A percentile compares a stretch with the other conserved stretches of the same genome.
Evolutionary conservation across 1,140 invertebrate species (phyloP).

Genomic region (Cherax quadricarinatus): DNA sequence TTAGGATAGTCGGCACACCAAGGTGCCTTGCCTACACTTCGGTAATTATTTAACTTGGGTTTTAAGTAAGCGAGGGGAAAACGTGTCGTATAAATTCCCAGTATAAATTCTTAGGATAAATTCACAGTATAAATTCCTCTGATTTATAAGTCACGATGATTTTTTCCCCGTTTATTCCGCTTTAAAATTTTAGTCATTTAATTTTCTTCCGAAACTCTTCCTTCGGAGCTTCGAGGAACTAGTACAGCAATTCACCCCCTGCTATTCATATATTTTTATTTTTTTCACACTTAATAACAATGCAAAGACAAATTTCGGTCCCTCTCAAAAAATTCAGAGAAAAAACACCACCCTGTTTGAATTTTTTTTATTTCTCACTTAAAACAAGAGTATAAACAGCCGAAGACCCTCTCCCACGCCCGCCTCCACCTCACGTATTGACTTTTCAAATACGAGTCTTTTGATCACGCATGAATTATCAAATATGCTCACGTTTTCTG

Average conservation of each 20-base stretch:
- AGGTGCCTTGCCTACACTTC: too few species aligned
- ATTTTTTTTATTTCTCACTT: conserved; percentile 45
- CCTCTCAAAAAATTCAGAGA: conserved; percentile 7
- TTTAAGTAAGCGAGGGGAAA: background rate
- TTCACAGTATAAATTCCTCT: background rate
- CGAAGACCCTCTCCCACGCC: conserved; percentile 22
- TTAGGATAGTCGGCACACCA: background rate
- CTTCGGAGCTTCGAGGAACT: too few species aligned
- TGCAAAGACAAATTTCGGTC: background rate
- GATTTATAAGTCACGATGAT: too few species aligned
- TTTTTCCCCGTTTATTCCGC: too few species aligned
- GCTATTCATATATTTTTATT: background rate
- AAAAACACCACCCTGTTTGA: conserved; percentile 28
- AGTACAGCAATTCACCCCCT: too few species aligned
- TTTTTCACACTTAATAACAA: background rate
- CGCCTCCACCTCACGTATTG: conserved; percentile 41
- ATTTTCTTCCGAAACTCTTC: too few species aligned
- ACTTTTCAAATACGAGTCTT: conserved; percentile 69
- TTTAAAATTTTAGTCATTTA: too few species aligned
- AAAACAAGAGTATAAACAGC: conserved; percentile 63
- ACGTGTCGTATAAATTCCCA: too few species aligned
- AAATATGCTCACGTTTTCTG: conserved; percentile 51
- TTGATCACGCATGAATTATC: conserved; percentile 68
- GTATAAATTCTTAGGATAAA: background rate
- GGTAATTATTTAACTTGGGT: background rate